These are phyloP conservation scores for Rhodinocichla rosea DNA, from an alignment of 2,113 vertebrate genomes.

Conservation along the genomic window DNA sequence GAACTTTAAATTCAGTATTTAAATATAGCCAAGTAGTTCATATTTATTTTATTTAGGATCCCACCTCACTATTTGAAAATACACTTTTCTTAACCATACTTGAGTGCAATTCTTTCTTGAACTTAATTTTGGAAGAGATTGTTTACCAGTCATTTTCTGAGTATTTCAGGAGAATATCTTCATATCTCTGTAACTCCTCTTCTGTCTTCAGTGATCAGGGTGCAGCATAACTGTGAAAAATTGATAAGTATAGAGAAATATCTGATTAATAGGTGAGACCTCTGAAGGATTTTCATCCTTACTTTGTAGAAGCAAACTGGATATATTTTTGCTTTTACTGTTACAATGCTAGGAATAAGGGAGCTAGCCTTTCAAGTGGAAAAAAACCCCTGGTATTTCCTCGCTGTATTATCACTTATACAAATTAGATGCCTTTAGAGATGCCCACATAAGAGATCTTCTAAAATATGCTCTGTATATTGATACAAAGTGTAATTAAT, in stretches of 20 bases:
- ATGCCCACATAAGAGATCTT: neutral
- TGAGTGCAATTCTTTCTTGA: neutral
- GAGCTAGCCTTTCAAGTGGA: neutral
- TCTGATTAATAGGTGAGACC: neutral
- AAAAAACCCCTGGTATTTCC: rapidly evolving
- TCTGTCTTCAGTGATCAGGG: neutral
- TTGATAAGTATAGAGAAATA: neutral
- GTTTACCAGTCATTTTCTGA: neutral
- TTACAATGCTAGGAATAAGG: neutral
- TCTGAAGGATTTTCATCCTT: neutral
- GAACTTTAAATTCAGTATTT: neutral
- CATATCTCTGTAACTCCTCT: neutral
- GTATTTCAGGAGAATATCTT: neutral
- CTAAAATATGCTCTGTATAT: neutral
- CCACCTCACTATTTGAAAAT: neutral
- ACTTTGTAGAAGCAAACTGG: neutral
- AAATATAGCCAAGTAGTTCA: neutral
- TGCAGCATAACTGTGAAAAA: neutral
- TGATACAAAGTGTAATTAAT: neutral
- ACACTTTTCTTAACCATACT: neutral
- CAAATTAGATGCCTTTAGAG: neutral
- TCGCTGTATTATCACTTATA: neutral
- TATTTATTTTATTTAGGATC: neutral
- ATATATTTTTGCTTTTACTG: neutral
- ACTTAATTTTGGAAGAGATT: neutral